These are phyloP conservation scores for Stictonetta naevosa DNA, from an alignment of 2,113 vertebrate genomes.

Conservation along the genomic window DNA sequence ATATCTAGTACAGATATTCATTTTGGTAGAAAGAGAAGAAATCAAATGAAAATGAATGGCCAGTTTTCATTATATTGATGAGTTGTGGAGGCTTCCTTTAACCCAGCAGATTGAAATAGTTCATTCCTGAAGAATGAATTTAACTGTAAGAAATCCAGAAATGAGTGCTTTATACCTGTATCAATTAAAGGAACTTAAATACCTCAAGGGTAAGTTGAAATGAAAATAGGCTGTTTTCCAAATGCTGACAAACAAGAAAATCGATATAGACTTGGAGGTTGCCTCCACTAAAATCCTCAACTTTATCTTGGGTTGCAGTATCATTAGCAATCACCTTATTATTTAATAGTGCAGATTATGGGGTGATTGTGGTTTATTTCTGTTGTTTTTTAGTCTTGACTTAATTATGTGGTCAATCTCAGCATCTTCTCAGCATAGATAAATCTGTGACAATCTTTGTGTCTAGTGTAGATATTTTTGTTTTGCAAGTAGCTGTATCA, in stretches of 20 bases:
- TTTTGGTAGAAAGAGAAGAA: slow-evolving; percentile 26
- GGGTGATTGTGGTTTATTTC: background rate
- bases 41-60: slow-evolving; percentile 49
- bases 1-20: background rate
- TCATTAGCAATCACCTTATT: background rate
- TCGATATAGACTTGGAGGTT: background rate
- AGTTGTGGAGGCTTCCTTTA: slow-evolving; percentile 18
- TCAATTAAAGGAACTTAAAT: slow-evolving; percentile 49
- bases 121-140: slow-evolving; percentile 45
- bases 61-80: slow-evolving; percentile 36
- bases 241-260: slow-evolving; percentile 23
- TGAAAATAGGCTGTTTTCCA: background rate
- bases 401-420: background rate
- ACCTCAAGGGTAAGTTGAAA: slow-evolving; percentile 26
- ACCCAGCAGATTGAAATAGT: slow-evolving; percentile 5
- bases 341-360: background rate
- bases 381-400: background rate
- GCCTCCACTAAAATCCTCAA: background rate
- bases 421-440: background rate
- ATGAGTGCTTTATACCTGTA: background rate
- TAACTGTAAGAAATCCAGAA: slow-evolving; percentile 48
- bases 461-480: background rate
- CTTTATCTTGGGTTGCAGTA: background rate
- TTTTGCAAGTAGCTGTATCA: background rate
- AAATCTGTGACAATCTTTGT: background rate